A percentile compares a stretch with the other conserved stretches of the same genome.
phyloP scores from a whole-genome alignment of 2,113 vertebrate species.

The Thymallus thymallus region DNA sequence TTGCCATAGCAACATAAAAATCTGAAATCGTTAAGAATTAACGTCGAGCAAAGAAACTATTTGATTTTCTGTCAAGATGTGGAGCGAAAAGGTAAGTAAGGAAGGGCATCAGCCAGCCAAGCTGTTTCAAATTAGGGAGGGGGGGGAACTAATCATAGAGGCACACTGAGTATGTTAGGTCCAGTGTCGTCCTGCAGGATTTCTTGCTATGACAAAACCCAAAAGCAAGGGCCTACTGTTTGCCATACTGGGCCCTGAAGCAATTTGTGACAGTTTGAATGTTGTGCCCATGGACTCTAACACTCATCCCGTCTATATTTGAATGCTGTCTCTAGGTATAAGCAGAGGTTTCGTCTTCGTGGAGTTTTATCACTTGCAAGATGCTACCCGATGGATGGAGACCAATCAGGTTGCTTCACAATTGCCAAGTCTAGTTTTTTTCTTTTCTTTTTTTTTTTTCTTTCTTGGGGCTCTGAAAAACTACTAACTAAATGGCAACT shows the following conservation, averaged over 20 bases:
- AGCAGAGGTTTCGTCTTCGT: conserved; percentile 99
- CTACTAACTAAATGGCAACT: conserved; percentile 68
- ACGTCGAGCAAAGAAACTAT: conserved; percentile 23
- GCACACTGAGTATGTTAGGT: conserved; percentile 41
- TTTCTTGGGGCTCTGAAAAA: conserved; percentile 72
- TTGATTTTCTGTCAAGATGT: conserved; percentile 35
- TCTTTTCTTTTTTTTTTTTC: conserved; percentile 70
- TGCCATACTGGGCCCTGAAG: conserved; percentile 93
- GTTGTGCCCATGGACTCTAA: conserved; percentile 99
- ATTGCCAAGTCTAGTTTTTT: conserved; percentile 97
- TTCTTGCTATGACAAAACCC: conserved; percentile 96
- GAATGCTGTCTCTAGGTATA: conserved; percentile 99
- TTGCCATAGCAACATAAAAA: conserved; percentile 91
- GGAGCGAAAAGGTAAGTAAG: conserved; percentile 59
- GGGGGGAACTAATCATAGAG: too few species aligned
- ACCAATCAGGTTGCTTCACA: conserved; percentile 99
- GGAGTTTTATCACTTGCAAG: conserved; percentile 99
- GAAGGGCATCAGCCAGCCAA: conserved; percentile 14
- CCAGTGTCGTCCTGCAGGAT: conserved; percentile 72
- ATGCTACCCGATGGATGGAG: conserved; percentile 99
- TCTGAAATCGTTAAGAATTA: conserved; percentile 40
- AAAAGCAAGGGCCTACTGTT: conserved; percentile 84
- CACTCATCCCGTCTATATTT: conserved; percentile 99
- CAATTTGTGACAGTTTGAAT: conserved; percentile 97
- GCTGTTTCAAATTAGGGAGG: conserved; percentile 18